Evolutionary conservation across 2,888 invertebrate species (phyloP), one percentile per base, ranked within the genome.

Genomic region (Formica aserva): DNA sequence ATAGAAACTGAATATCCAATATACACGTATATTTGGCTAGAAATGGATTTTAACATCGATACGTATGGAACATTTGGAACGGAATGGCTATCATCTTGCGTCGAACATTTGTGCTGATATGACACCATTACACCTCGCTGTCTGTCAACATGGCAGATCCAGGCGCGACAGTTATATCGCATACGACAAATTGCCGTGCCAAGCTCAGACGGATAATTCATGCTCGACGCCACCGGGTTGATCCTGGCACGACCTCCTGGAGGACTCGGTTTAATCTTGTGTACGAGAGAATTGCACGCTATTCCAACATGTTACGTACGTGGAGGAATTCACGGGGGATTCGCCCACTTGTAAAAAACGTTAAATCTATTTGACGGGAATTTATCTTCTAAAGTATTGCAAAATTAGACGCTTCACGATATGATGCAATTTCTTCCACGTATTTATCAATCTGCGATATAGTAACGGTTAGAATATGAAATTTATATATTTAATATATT

Each of bases 121-220:
- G 22, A 45, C 32, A 29, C 45, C 13, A 45, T 78, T 71, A 55
- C 26, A 29, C 32, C 60, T 69, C 13, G 60, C 26, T 57, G 78
- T 41, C 71, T 62, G 60, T 78, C 71, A 71, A 45, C 22, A 18
- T 78, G 78, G n/a, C 78, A 78, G 32, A 71, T 60, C 32, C 78
- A 78, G 78, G 57, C 29, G 57, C 57, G 69, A 60, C 69, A 69
- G 57, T 67, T n/a, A 26, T 55, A 77, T 22, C 77, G 29, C 45
- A 52, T 26, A 29, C 60, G 45, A 71, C 78, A 78, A 71, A 71
- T 78, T 60, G 45, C 38, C 45, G 13, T 78, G 78, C 32, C 71
- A 78, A 71, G 60, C 22, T 71, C 60, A 71, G 60, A 71, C 60
- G 60, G 18, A 71, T 62, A 71, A 78, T 71, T 78, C 60, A 71